These are phyloP conservation scores for Antrozous pallidus DNA, from an alignment of 2,797 vertebrate species.

Conservation along the genomic window DNA sequence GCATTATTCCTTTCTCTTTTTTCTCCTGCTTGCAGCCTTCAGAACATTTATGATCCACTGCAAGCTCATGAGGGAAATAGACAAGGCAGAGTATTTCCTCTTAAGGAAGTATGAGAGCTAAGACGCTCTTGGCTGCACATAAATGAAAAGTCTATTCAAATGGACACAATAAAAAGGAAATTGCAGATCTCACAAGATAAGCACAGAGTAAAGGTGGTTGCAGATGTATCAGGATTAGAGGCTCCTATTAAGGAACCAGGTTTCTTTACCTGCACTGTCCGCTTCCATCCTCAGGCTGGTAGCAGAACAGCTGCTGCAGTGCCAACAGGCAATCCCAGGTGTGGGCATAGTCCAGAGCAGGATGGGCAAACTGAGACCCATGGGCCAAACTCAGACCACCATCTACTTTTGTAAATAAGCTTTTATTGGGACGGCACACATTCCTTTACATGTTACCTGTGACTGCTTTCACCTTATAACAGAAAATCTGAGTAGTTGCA, in stretches of 20 bases:
- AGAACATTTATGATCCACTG: not conserved
- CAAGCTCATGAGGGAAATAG: not conserved
- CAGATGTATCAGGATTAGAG: not conserved
- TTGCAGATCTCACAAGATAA: not conserved
- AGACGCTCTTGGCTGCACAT: not conserved
- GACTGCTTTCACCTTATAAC: not conserved
- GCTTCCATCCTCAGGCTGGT: not conserved
- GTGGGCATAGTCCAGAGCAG: not conserved
- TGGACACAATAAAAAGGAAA: not conserved
- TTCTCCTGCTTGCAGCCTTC: not conserved
- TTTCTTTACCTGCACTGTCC: not conserved
- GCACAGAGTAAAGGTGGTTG: not conserved
- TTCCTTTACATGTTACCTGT: not conserved
- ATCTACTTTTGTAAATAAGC: not conserved
- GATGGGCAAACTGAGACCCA: not conserved
- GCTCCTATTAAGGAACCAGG: not conserved
- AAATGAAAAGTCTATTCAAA: not conserved
- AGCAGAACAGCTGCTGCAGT: not conserved
- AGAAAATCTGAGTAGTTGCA: not conserved
- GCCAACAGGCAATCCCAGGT: not conserved
- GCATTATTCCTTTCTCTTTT: not conserved
- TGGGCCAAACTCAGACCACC: not conserved
- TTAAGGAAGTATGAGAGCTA: not conserved
- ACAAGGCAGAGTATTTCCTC: not conserved
- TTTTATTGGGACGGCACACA: not conserved